Evolutionary conservation across 64 coral and sea anemone genomes (phyloP), one percentile per base, ranked within the genome.

Genomic region (Trachythela sp.): DNA sequence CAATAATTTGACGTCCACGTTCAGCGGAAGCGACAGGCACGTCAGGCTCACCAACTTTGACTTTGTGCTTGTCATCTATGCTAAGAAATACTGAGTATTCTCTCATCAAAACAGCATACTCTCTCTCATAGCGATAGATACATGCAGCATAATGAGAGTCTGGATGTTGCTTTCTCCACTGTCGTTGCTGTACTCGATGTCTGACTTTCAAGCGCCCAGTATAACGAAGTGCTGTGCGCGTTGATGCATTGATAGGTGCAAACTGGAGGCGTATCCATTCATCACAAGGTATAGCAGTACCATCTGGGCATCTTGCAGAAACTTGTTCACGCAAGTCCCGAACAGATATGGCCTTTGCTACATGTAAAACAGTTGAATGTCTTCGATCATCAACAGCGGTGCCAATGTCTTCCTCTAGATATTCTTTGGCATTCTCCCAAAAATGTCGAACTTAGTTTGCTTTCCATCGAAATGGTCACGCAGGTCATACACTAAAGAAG

Each of bases 111-210:
- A 80, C 75, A 80, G 75, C 9, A 36, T 80, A 80, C 33, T 80
- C 75, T 80, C n/a, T n/a, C 75, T 80, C 75, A 36, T 80, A 80
- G 75, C 75, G 75, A 11, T 80, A 80, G 33, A 80, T 80, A 22
- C 75, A 80, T n/a, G 75, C 75, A 80, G 75, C 75, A 80, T 80
- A 80, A 80, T 80, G 75, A 13, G 75, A 80, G 8, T 80, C 75
- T 36, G 32, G 1, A 29, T 80, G 75, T 80, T 80, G 75, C 34
- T 80, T 80, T 9, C 75, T 1, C 75, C 75, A 80, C 20, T 80
- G 2, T 22, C 75, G 31, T 29, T 80, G 75, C 75, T 80, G 30
- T 35, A 80, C 75, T 80, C 75, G 31, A 80, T 36, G 75, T 80
- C 75, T 80, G 75, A 80, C 75, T 80, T 80, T 80, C 33, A 80